A percentile compares a stretch with the other conserved stretches of the same genome.
Evolutionary conservation across 2,888 invertebrate genomes (phyloP).

Genomic region (Dryococelus australis): DNA sequence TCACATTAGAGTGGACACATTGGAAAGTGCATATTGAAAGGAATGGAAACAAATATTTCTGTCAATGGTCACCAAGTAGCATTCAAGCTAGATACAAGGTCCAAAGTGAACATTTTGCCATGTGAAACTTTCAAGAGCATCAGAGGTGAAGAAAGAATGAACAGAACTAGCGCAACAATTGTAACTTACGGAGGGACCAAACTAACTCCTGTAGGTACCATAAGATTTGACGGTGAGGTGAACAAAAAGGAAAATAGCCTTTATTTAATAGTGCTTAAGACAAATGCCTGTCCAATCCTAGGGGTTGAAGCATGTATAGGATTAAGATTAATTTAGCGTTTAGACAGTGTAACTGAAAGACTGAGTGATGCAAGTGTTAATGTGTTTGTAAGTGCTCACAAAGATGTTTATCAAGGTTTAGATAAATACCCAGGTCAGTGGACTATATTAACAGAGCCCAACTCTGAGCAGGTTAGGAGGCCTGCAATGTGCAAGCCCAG

Average conservation of each 20-base stretch:
- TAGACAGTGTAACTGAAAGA: neutral
- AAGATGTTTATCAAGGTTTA: neutral
- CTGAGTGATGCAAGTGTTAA: neutral
- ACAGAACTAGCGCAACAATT: too few relatives aligned
- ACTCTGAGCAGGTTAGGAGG: neutral
- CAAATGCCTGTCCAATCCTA: neutral
- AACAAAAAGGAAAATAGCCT: neutral
- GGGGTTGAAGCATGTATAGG: neutral
- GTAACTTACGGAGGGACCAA: too few relatives aligned
- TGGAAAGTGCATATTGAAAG: neutral
- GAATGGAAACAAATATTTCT: conserved; percentile 29
- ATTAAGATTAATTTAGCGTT: neutral
- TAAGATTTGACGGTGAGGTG: too few relatives aligned
- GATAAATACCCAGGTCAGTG: neutral
- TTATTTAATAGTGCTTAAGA: neutral
- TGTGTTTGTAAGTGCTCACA: neutral
- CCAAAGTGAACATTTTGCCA: conserved; percentile 12
- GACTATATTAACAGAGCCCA: neutral
- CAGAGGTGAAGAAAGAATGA: too few relatives aligned
- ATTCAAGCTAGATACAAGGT: neutral
- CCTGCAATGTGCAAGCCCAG: neutral
- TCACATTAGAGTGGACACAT: too few relatives aligned
- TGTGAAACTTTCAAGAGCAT: neutral
- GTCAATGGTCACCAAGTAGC: neutral
- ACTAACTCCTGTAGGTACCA: too few relatives aligned